phyloP scores from a whole-genome alignment of 2,888 invertebrate species.

The Tholera decimalis region DNA sequence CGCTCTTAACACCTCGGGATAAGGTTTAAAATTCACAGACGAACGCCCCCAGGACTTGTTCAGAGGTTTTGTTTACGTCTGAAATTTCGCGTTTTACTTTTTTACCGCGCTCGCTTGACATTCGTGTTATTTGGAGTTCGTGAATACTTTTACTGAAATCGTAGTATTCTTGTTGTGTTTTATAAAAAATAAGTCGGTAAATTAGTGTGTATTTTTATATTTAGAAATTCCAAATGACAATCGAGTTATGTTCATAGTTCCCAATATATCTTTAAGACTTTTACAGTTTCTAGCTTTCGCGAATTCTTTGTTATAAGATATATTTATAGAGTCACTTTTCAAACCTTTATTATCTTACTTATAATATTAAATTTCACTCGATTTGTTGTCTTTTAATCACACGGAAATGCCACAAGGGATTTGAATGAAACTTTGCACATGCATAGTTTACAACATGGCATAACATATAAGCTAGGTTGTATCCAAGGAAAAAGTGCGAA shows the following conservation, averaged over 20 bases:
- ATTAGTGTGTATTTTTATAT: slow-evolving; percentile 40
- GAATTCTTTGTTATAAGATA: no score
- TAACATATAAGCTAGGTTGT: no score
- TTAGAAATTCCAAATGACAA: slow-evolving; percentile 9
- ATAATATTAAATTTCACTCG: no score
- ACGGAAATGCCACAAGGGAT: no score
- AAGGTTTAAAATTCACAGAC: slow-evolving; percentile 69
- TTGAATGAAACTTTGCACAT: no score
- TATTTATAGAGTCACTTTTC: no score
- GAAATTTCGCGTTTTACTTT: slow-evolving; percentile 77
- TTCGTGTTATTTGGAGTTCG: slow-evolving; percentile 79
- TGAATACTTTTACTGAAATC: slow-evolving; percentile 77
- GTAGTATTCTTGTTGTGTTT: slow-evolving; percentile 59
- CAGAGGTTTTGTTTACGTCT: slow-evolving; percentile 82
- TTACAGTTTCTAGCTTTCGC: background rate
- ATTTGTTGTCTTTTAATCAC: no score
- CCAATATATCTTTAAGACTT: background rate
- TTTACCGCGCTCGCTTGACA: slow-evolving; percentile 73
- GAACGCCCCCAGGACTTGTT: slow-evolving; percentile 48
- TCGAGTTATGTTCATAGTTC: slow-evolving; percentile 1
- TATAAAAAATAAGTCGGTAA: slow-evolving; percentile 42
- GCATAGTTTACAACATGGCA: no score
- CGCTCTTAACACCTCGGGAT: slow-evolving; percentile 61
- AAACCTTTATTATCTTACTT: no score
- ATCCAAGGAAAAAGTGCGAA: no score